Conservation (phyloP, 2,113 vertebrate genomes). For the Sciurus niger region DNA sequence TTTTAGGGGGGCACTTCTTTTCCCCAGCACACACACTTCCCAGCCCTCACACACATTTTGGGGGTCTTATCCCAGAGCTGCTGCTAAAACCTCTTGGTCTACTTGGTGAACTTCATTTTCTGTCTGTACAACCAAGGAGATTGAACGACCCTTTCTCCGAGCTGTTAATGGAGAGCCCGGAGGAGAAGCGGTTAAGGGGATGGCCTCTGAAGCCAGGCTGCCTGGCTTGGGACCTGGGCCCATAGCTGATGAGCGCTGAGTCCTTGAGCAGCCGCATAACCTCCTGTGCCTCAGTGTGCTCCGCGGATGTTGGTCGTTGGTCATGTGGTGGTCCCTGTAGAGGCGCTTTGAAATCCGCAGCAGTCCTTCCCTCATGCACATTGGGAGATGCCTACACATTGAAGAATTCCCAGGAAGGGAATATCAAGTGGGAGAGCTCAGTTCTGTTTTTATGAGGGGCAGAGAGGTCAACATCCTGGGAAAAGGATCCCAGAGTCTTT, state of each 20-base stretch:
- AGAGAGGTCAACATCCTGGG: not conserved
- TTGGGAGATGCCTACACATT: not conserved
- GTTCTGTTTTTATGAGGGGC: not conserved
- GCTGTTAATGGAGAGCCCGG: not conserved
- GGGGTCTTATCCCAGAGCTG: not conserved
- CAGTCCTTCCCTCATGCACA: not conserved
- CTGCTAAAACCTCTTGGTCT: not conserved
- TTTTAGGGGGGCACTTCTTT: not conserved
- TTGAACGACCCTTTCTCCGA: not conserved
- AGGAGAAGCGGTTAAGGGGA: not conserved
- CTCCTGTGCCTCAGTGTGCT: not conserved
- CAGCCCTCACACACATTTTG: too few relatives aligned
- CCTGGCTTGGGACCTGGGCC: not conserved
- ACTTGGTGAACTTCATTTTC: not conserved
- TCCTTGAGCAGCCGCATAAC: not conserved
- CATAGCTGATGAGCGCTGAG: not conserved
- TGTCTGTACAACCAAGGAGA: not conserved
- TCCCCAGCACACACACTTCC: not conserved
- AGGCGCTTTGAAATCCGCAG: not conserved
- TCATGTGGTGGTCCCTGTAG: not conserved
- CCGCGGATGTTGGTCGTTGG: not conserved
- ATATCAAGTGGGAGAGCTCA: not conserved
- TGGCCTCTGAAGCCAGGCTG: not conserved
- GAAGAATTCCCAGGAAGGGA: not conserved
- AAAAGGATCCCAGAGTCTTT: conserved; percentile 17